Evolutionary conservation across 1,140 invertebrate genomes (phyloP).

Genomic region (Drosophila lini): DNA sequence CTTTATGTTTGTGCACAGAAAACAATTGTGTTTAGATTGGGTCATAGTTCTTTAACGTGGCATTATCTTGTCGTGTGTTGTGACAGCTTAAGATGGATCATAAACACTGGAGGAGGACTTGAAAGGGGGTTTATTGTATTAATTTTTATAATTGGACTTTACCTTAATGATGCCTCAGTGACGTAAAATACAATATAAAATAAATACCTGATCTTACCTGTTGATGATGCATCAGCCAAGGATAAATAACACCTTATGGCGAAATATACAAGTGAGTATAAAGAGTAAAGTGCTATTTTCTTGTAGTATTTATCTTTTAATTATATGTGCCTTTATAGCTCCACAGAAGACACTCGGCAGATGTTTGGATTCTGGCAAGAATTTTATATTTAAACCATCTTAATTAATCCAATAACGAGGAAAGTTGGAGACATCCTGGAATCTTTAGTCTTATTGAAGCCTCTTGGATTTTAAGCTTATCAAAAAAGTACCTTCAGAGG

Average conservation of each 20-base stretch:
- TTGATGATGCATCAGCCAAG: conserved; percentile 3
- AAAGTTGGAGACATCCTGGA: background rate
- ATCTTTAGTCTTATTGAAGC: background rate
- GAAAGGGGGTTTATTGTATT: background rate
- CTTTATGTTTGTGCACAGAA: conserved; percentile 1
- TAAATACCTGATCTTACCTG: conserved; percentile 2
- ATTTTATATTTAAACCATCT: background rate
- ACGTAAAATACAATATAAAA: background rate
- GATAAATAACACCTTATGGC: conserved; percentile 1
- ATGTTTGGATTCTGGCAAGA: background rate
- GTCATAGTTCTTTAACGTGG: conserved; percentile 3
- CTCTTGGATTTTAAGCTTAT: background rate
- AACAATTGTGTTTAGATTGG: conserved; percentile 8
- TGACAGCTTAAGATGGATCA: background rate
- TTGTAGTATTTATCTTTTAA: background rate
- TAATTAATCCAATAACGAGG: background rate
- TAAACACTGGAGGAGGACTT: background rate
- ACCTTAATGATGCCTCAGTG: background rate
- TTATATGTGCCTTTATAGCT: too few species aligned
- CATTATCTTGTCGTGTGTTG: background rate
- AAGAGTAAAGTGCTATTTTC: background rate
- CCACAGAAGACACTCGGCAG: too few species aligned
- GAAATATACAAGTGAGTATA: background rate
- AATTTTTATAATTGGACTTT: background rate
- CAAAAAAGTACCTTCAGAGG: background rate